Evolutionary conservation across 2,113 vertebrate species (phyloP).

Genomic region (Lagopus leucura): DNA sequence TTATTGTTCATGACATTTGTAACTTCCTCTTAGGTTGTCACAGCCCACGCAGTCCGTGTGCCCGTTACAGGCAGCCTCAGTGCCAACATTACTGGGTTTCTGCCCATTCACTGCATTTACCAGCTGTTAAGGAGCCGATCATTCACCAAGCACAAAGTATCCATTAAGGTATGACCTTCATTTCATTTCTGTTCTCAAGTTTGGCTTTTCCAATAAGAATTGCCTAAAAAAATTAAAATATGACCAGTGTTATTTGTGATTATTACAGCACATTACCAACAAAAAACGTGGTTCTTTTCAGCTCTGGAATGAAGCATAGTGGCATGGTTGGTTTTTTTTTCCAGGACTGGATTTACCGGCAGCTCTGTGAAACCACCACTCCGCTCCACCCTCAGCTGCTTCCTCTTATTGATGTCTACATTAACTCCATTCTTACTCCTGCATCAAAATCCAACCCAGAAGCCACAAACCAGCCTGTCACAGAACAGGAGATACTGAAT

Average conservation of each 20-base stretch:
- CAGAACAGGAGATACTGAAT: conserved; percentile 94
- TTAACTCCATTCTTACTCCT: conserved; percentile 97
- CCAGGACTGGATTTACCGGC: conserved; percentile 98
- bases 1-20: not conserved
- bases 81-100: conserved; percentile 96
- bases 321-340: not conserved
- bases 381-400: conserved; percentile 96
- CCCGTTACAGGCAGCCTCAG: conserved; percentile 95
- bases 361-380: conserved; percentile 93
- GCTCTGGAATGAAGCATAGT: too few species aligned
- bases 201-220: not conserved
- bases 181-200: not conserved
- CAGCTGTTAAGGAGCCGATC: conserved; percentile 95
- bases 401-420: conserved; percentile 95
- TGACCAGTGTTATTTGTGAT: not conserved
- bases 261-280: rapidly evolving
- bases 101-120: conserved; percentile 98
- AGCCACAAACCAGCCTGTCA: conserved; percentile 97
- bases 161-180: conserved; percentile 89
- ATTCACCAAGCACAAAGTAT: conserved; percentile 99
- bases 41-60: conserved; percentile 95
- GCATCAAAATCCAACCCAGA: conserved; percentile 97
- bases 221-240: not conserved
- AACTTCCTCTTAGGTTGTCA: conserved; percentile 86
- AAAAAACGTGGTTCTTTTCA: too few species aligned